Evolutionary conservation across 2,113 vertebrate species (phyloP).

Genomic region (Carassius carassius): DNA sequence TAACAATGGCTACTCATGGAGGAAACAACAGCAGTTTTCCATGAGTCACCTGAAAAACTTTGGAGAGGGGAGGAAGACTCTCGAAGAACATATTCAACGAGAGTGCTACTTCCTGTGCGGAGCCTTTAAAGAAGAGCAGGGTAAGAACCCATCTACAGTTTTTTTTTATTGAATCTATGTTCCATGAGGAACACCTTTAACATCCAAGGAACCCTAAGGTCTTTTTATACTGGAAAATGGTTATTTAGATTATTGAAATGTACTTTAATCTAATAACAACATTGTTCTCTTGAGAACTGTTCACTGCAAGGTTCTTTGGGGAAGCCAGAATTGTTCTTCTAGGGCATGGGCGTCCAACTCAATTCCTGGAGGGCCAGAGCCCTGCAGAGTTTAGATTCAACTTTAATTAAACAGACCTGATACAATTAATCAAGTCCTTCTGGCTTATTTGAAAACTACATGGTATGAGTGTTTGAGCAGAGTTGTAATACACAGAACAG

Average conservation of each 20-base stretch:
- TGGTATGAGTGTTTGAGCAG: too few relatives aligned
- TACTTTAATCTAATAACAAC: neutral
- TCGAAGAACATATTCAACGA: constrained; percentile 72
- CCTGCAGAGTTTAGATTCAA: too few relatives aligned
- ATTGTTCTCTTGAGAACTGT: neutral
- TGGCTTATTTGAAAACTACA: too few relatives aligned
- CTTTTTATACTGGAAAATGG: neutral
- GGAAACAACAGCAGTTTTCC: constrained; percentile 71
- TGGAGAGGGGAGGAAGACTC: constrained; percentile 66
- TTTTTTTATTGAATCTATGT: neutral
- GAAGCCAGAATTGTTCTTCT: neutral
- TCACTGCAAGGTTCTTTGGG: neutral
- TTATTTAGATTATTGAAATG: neutral
- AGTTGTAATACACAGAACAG: too few relatives aligned
- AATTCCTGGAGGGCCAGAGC: too few relatives aligned
- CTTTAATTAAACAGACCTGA: too few relatives aligned
- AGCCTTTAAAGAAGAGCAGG: constrained; percentile 67
- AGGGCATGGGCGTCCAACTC: neutral
- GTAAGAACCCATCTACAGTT: constrained; percentile 52
- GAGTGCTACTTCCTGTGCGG: constrained; percentile 64
- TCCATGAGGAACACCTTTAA: neutral
- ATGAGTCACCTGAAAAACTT: constrained; percentile 72
- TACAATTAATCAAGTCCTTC: too few relatives aligned
- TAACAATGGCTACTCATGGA: constrained; percentile 66
- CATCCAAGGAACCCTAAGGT: neutral